Evolutionary conservation across 53 echinoderm and acorn worm species (phyloP), one percentile per base, ranked within the genome.

Genomic region (Antedon mediterranea): DNA sequence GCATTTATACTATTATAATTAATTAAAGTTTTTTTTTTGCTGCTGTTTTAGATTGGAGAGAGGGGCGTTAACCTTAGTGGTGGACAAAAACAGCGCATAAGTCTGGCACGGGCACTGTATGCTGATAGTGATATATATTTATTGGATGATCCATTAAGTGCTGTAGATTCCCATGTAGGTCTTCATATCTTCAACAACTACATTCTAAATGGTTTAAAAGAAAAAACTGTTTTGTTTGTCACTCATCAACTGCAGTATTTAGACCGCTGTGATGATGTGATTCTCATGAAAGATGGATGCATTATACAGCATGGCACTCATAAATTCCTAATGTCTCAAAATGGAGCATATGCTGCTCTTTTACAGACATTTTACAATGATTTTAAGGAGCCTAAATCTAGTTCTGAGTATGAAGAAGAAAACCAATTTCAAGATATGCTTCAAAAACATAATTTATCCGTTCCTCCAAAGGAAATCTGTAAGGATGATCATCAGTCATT

Each of bases 101-200:
- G 91, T 77, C 77, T 91, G 20, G 91, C 91, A 74, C 88, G 91
- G 85, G 91, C 91, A 34, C 77, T 91, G 72, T 91, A 91, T 75
- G 81, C 91, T 27, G 76, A 88, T 57, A 73, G 79, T 3, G 91
- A 91, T 74, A 88, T 88, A 30, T 91, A 88, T 76, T 81, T 91
- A 0, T 41, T 91, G 34, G 91, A 91, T 34, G 91, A 87, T 76
- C 87, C 87, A 8, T 80, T 90, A 3, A 84, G 88, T 70, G 90
- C 90, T 9, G 90, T 90, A 28, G 91, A 91, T 23, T 71, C 88
- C 5, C 91, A 91, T 28, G 91, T 91, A 33, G 91, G 91, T 14
- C 83, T 84, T 57, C 91, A 91, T 71, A 91, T 91, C 73, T 91
- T 91, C 57, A 79, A 85, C 0, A 75, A 91, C 75, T 88, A 82